Percentiles rank a stretch among this genome's conserved stretches.
These are phyloP conservation scores for Calcarius lapponicus DNA, from an alignment of 2,797 vertebrate genomes.

Conservation along the genomic window DNA sequence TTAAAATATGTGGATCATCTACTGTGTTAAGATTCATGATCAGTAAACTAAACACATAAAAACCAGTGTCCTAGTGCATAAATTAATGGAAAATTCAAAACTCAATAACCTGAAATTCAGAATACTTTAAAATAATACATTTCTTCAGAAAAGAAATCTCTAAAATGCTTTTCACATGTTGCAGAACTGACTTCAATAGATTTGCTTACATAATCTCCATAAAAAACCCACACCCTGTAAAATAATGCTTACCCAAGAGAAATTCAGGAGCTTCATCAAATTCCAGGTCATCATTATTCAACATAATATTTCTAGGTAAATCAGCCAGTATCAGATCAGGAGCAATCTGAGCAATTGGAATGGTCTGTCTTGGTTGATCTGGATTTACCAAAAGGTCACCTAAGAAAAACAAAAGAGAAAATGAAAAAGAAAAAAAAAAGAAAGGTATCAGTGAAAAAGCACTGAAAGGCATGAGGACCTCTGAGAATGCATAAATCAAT, in stretches of 20 bases:
- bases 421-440: not conserved
- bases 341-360: conserved; percentile 92
- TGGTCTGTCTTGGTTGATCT: conserved; percentile 80
- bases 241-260: conserved; percentile 81
- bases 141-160: not conserved
- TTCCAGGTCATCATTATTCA: conserved; percentile 85
- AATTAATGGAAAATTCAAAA: not conserved
- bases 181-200: not conserved
- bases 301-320: conserved; percentile 86
- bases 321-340: conserved; percentile 92
- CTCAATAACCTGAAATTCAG: not conserved
- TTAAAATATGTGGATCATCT: not conserved
- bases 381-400: conserved; percentile 87
- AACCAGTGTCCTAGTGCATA: not conserved
- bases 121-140: not conserved
- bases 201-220: not conserved
- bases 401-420: conserved; percentile 41
- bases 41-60: not conserved
- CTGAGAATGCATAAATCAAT: not conserved
- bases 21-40: not conserved
- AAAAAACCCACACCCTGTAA: not conserved
- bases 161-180: not conserved
- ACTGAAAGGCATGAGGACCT: not conserved
- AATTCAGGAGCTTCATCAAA: conserved; percentile 87
- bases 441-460: not conserved